A percentile compares a stretch with the other conserved stretches of the same genome.
Conservation (phyloP, 1,140 invertebrate species). For the Panulirus ornatus region DNA sequence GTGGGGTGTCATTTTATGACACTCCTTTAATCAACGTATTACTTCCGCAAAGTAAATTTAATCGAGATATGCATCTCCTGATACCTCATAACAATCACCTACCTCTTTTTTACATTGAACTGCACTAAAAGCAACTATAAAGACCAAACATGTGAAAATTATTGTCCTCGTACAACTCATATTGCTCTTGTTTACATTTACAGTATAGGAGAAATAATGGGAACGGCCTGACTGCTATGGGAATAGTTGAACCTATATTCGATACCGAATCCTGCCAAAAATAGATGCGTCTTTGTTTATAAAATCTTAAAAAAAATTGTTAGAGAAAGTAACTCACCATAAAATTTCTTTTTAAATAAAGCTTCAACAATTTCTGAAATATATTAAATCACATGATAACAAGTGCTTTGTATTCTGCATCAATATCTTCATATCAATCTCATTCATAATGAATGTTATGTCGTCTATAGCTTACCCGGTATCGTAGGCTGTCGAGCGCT, state of each 20-base stretch:
- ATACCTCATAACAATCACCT: neutral
- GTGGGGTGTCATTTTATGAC: neutral
- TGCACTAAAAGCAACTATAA: neutral
- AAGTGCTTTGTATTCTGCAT: too few relatives aligned
- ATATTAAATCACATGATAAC: too few relatives aligned
- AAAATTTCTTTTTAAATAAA: too few relatives aligned
- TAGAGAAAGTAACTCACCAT: too few relatives aligned
- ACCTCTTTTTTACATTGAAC: slow-evolving; percentile 57
- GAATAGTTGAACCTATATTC: too few relatives aligned
- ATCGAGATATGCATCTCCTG: neutral
- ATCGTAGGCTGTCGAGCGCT: slow-evolving; percentile 36
- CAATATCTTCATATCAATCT: neutral
- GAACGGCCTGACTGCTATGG: too few relatives aligned
- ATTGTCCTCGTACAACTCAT: neutral
- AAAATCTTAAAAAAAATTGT: too few relatives aligned
- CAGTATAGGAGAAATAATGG: slow-evolving; percentile 27
- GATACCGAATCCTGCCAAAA: too few relatives aligned
- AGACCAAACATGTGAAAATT: slow-evolving; percentile 5
- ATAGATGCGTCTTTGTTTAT: too few relatives aligned
- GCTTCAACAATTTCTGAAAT: too few relatives aligned
- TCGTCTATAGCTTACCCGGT: slow-evolving; percentile 35
- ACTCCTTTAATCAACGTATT: neutral
- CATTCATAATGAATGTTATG: neutral
- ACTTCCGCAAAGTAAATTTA: neutral
- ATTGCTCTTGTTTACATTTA: slow-evolving; percentile 66